Base-by-base conservation (phyloP, 1,140 invertebrate genomes). In the Pseudomyrmex sp. region DNA sequence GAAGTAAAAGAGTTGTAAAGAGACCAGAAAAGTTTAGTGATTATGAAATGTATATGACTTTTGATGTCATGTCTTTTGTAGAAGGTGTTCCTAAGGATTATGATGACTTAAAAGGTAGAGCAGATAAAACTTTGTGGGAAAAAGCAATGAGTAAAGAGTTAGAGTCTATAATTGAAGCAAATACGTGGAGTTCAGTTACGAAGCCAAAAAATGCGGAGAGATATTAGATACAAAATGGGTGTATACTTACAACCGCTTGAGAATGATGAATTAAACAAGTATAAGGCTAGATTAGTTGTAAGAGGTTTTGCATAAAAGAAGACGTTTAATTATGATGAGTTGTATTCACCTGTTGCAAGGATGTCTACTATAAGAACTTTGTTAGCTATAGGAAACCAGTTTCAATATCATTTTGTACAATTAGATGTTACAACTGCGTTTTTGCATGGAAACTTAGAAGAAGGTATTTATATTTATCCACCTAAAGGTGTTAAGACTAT, bases 231-330 rank as follows among this genome's bases (percentile, higher is more conserved):
- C 54, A 12, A 68, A 68, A 52, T 68, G 48, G 13, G 66, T 76
- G n/a, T 76, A 54, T 65, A 44, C 20, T 26, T 23, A 54, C 1
- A 76, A 63, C 9, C 61, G 18, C 15, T 76, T 0, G 73, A 63
- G 23, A 54, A 18, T 0, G 15, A 48, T 20, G 4, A 26, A n/a
- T 8, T n/a, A 56, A 13, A 72, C 15, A 0, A 44, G 46, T 72
- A 72, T 8, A 72, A 59, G 12, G 61, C 73, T 12, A 26, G 73
- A 18, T n/a, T 63, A 75, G 59, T 75, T n/a, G 61, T 75, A n/a
- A 75, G 46, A 44, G 73, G 73, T 1, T 76, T 76, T 54, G 61
- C 73, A 0, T 59, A 65, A 52, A 68, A 52, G 13, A 2, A 68
- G 23, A 52, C 44, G 0, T 68, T 52, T 26, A 23, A 52, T 52